Conservation (phyloP, 2,113 vertebrate species). For the Thermophis baileyi region DNA sequence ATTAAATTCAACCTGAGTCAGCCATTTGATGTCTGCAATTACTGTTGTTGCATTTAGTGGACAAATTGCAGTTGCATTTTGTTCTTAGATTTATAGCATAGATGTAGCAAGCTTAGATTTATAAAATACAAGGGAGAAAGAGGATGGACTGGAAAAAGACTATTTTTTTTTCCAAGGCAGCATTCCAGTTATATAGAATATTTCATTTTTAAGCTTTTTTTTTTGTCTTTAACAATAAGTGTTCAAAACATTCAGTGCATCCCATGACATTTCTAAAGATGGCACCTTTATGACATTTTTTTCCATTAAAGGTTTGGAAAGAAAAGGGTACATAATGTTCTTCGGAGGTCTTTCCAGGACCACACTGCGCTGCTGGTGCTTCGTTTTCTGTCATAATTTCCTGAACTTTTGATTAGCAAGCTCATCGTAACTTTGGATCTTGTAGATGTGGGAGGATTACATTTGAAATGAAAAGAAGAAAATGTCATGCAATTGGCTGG, state of each 20-base stretch:
- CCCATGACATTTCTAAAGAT: constrained; percentile 35
- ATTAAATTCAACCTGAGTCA: background rate
- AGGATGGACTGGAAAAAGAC: constrained; percentile 6
- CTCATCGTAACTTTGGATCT: background rate
- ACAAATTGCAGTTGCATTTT: constrained; percentile 17
- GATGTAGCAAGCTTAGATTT: constrained; percentile 43
- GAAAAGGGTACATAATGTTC: constrained; percentile 36
- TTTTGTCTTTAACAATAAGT: background rate
- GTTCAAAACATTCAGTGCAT: constrained; percentile 44
- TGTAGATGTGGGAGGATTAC: background rate
- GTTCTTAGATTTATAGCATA: background rate
- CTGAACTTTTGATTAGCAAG: background rate
- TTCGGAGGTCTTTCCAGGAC: constrained; percentile 3
- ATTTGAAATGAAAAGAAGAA: constrained; percentile 13
- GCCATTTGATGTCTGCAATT: background rate
- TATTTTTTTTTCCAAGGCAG: constrained; percentile 11
- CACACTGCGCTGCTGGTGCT: constrained; percentile 10
- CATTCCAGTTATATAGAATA: background rate
- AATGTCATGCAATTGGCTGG: constrained; percentile 29
- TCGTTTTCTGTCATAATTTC: background rate
- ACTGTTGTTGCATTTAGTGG: background rate
- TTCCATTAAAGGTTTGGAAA: constrained; percentile 32
- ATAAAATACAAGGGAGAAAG: constrained; percentile 54
- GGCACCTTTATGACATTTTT: constrained; percentile 36
- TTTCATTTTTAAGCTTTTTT: constrained; percentile 20